A percentile compares a stretch with the other conserved stretches of the same genome.
phyloP scores from a whole-genome alignment of 2,113 vertebrate genomes.

The Raja brachyura region DNA sequence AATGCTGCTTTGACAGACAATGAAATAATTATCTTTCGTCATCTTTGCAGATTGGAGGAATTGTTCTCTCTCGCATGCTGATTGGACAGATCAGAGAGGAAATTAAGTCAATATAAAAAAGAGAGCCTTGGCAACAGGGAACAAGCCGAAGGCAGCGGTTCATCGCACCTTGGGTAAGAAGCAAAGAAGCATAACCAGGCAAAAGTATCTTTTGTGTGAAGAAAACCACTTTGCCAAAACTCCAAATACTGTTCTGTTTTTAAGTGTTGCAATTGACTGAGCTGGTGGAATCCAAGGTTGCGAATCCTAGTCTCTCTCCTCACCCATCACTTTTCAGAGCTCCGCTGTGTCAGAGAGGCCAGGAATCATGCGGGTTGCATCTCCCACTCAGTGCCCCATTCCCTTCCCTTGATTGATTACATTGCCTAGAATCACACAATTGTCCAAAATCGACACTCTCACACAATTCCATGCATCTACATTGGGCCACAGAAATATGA shows the following conservation, averaged over 20 bases:
- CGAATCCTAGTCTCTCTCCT: neutral
- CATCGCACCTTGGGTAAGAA: neutral
- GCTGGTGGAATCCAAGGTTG: neutral
- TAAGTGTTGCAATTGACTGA: neutral
- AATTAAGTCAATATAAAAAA: conserved; percentile 50
- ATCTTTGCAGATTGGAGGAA: conserved; percentile 59
- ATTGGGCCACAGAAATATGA: neutral
- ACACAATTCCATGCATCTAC: neutral
- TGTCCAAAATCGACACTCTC: too few relatives aligned
- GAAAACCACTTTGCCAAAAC: neutral
- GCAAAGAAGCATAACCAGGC: neutral
- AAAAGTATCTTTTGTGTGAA: neutral
- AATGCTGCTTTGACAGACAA: neutral
- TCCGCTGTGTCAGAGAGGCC: neutral
- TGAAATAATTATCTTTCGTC: neutral
- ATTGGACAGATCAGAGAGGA: conserved; percentile 65
- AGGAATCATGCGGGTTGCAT: too few relatives aligned
- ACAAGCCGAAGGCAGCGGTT: conserved; percentile 15
- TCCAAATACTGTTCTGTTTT: neutral
- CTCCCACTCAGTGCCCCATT: neutral
- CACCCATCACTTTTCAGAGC: neutral
- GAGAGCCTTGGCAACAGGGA: neutral
- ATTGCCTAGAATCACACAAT: too few relatives aligned
- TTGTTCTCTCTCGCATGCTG: conserved; percentile 65
- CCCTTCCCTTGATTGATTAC: neutral